Evolutionary conservation across 2,113 vertebrate species (phyloP).

Genomic region (Laterallus jamaicensis): DNA sequence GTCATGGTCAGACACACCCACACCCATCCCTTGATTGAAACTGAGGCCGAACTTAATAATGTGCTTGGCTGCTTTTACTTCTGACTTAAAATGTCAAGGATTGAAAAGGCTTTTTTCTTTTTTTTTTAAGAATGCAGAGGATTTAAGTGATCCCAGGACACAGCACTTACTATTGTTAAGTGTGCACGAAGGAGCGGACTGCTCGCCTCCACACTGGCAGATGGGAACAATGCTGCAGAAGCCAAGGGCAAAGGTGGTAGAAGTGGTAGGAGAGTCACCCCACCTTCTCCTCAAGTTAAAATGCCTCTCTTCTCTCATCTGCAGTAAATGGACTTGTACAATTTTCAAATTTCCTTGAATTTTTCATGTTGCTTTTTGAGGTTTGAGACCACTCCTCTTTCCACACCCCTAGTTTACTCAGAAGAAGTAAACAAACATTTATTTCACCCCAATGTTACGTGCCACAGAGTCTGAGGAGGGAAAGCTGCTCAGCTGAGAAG

Average conservation of each 20-base stretch:
- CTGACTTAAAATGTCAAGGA: constrained; percentile 47
- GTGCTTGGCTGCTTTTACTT: background rate
- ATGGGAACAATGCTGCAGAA: background rate
- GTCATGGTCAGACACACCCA: constrained; percentile 42
- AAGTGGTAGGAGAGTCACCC: background rate
- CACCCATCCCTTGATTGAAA: constrained; percentile 28
- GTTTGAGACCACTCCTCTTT: background rate
- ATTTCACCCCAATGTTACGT: background rate
- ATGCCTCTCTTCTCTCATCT: background rate
- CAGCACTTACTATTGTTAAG: background rate
- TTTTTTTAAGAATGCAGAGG: background rate
- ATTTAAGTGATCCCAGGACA: background rate
- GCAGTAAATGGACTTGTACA: background rate
- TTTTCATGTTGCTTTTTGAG: background rate
- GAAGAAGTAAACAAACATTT: background rate
- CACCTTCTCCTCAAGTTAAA: background rate
- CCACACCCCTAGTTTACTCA: background rate
- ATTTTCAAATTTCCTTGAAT: background rate
- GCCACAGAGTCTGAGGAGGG: background rate
- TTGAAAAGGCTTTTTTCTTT: background rate
- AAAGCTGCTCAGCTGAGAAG: background rate
- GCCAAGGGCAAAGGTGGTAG: background rate
- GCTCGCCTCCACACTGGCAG: background rate
- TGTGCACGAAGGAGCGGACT: background rate
- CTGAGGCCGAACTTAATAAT: background rate